Evolutionary conservation across 2,797 vertebrate genomes (phyloP).

Genomic region (Menidia menidia): DNA sequence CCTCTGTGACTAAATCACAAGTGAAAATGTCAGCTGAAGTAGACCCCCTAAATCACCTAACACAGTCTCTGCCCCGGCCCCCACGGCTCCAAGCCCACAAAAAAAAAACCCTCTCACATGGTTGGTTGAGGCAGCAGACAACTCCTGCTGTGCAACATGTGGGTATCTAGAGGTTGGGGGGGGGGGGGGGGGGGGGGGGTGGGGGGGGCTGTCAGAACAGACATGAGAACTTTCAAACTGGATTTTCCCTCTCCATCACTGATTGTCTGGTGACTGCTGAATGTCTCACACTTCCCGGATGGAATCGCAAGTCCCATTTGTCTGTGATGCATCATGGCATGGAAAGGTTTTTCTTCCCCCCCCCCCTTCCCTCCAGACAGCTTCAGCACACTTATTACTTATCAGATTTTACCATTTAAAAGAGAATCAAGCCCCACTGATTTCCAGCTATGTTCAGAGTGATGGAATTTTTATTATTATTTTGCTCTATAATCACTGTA

Average conservation of each 20-base stretch:
- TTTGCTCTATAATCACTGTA: not conserved
- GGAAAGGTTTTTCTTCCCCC: no score
- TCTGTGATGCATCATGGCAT: slow-evolving; percentile 16
- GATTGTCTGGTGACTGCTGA: slow-evolving; percentile 58
- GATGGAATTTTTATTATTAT: not conserved
- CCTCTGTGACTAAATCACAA: slow-evolving; percentile 27
- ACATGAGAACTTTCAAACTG: slow-evolving; percentile 60
- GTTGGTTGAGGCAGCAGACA: slow-evolving; percentile 24
- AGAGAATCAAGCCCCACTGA: not conserved
- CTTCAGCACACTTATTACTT: not conserved
- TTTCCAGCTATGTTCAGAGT: not conserved
- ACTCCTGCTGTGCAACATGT: not conserved
- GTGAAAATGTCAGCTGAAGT: slow-evolving; percentile 35
- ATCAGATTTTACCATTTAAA: not conserved
- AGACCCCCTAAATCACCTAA: slow-evolving; percentile 32
- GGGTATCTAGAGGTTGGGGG: not conserved
- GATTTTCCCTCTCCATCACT: slow-evolving; percentile 75
- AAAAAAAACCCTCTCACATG: slow-evolving; percentile 58
- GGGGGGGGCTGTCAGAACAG: slow-evolving; percentile 24
- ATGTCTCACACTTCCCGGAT: slow-evolving; percentile 52
- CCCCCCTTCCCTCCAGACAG: no score
- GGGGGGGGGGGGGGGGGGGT: not conserved
- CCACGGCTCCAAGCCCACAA: slow-evolving; percentile 21
- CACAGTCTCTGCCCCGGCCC: slow-evolving; percentile 22
- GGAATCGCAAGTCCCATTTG: slow-evolving; percentile 19